Percentiles rank a stretch among this genome's conserved stretches.
Evolutionary conservation across 2,113 vertebrate species (phyloP).

Genomic region (Cacatua alba): DNA sequence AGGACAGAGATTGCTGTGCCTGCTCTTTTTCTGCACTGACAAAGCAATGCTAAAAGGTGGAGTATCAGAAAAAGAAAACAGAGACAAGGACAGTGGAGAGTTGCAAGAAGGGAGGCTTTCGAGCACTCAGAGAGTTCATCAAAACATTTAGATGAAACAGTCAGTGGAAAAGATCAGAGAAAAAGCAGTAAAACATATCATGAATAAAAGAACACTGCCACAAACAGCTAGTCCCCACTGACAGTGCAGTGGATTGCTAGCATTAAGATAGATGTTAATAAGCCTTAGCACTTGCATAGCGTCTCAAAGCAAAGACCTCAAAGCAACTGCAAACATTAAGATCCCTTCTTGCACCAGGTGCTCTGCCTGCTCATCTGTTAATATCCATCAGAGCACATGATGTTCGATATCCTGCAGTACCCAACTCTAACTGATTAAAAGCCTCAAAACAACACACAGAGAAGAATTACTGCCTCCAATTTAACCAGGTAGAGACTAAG

Average conservation of each 20-base stretch:
- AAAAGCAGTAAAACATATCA: neutral
- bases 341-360: neutral
- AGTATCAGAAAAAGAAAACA: neutral
- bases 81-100: neutral
- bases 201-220: neutral
- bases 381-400: neutral
- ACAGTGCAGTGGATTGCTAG: neutral
- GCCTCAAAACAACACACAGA: neutral
- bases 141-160: constrained; percentile 17
- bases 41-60: neutral
- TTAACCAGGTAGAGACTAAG: neutral
- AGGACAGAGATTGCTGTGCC: neutral
- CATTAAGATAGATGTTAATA: neutral
- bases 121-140: neutral
- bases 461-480: neutral
- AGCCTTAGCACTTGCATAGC: neutral
- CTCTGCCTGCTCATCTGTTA: neutral
- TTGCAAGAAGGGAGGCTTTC: neutral
- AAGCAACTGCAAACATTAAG: neutral
- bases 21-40: neutral
- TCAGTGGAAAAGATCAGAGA: neutral
- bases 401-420: neutral
- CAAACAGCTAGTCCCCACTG: neutral
- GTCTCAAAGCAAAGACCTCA: constrained; percentile 4
- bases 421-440: neutral